phyloP scores from a whole-genome alignment of 2,113 vertebrate genomes.

The Rhadina sibilatrix region DNA sequence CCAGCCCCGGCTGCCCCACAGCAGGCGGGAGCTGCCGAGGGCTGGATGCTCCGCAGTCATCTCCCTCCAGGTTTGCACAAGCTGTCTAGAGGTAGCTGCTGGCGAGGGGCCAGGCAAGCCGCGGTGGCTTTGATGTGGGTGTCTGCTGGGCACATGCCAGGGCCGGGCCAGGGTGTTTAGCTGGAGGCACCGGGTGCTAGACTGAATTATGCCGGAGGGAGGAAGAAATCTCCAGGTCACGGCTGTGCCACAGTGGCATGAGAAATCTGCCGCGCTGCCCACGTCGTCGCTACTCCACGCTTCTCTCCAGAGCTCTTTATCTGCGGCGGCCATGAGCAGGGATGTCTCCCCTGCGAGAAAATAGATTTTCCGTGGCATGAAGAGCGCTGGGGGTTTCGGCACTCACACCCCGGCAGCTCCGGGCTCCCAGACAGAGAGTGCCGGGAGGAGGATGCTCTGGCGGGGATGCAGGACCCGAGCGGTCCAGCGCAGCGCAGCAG shows the following conservation, averaged over 20 bases:
- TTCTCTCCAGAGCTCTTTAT: not conserved
- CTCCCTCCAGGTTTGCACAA: not conserved
- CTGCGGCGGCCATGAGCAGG: not conserved
- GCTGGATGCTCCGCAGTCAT: not conserved
- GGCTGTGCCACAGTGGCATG: not conserved
- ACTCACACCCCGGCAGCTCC: not conserved
- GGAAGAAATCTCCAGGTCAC: not conserved
- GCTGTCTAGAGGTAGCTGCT: conserved; percentile 23
- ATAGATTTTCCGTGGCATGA: not conserved
- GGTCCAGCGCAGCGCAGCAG: not conserved
- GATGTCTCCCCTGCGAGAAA: not conserved
- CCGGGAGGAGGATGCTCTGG: not conserved
- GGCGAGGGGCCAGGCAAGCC: not conserved
- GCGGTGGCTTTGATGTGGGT: conserved; percentile 17
- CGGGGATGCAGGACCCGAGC: not conserved
- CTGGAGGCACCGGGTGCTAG: conserved; percentile 34
- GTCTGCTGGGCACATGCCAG: conserved; percentile 45
- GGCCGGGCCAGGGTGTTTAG: not conserved
- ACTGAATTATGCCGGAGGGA: not conserved
- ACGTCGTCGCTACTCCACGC: not conserved
- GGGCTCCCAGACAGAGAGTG: not conserved
- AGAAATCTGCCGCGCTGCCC: not conserved
- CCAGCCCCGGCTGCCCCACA: not conserved
- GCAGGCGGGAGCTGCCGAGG: not conserved
- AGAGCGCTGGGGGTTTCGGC: not conserved